These are phyloP conservation scores for Marcusenius ussheri DNA, from an alignment of 2,113 vertebrate species.

Conservation along the genomic window DNA sequence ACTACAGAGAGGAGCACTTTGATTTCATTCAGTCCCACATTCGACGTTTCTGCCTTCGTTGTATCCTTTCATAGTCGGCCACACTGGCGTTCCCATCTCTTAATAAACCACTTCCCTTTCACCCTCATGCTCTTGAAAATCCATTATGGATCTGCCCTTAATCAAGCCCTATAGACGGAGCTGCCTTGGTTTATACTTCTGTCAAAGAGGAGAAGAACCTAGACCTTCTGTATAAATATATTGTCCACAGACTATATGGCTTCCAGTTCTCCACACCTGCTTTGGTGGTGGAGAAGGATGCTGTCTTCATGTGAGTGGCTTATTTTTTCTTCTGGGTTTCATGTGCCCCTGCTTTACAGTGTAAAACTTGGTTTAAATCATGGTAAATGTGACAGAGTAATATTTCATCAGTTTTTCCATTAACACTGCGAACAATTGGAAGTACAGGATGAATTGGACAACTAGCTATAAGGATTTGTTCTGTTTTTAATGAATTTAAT, in stretches of 20 bases:
- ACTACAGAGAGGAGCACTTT: conserved; percentile 95
- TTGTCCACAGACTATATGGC: conserved; percentile 92
- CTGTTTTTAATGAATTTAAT: not conserved
- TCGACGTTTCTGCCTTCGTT: conserved; percentile 86
- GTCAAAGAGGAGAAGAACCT: conserved; percentile 98
- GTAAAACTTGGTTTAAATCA: not conserved
- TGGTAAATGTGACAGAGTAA: not conserved
- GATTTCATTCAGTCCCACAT: conserved; percentile 97
- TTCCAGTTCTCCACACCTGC: conserved; percentile 85
- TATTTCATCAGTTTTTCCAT: not conserved
- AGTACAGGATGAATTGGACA: not conserved
- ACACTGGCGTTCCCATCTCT: not conserved
- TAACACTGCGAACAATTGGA: not conserved
- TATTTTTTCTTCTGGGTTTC: not conserved
- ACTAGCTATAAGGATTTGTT: not conserved
- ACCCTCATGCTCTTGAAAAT: not conserved
- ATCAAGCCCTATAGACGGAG: conserved; percentile 73
- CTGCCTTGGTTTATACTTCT: conserved; percentile 95
- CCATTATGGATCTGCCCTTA: conserved; percentile 49
- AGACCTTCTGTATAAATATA: conserved; percentile 94
- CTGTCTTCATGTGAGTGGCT: conserved; percentile 70
- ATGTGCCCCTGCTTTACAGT: not conserved
- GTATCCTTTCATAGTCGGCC: conserved; percentile 73
- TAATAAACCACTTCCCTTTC: not conserved
- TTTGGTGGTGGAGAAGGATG: conserved; percentile 77